phyloP scores from a whole-genome alignment of 2,888 invertebrate species.

The Tetanocera ferruginea region DNA sequence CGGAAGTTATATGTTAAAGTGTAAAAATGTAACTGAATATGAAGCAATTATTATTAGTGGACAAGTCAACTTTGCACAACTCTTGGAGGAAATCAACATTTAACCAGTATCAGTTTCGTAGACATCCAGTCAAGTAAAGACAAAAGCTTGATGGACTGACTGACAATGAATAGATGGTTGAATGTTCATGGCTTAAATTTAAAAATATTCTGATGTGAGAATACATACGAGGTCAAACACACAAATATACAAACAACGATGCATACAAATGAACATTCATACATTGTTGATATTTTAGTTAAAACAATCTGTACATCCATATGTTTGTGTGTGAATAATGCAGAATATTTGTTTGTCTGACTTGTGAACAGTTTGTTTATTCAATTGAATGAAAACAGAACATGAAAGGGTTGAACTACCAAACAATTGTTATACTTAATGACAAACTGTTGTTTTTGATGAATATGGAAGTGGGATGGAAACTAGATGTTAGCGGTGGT shows the following conservation, averaged over 20 bases:
- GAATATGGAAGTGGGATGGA: background rate
- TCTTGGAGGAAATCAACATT: conserved; percentile 26
- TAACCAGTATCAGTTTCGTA: conserved; percentile 28
- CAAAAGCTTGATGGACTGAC: background rate
- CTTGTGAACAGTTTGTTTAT: conserved; percentile 27
- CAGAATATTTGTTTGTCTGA: conserved; percentile 28
- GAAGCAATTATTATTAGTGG: conserved; percentile 16
- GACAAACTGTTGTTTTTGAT: background rate
- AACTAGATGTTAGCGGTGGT: background rate
- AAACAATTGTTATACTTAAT: background rate
- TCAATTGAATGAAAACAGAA: conserved; percentile 17
- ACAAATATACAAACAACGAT: background rate
- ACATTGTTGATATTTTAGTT: too few relatives aligned
- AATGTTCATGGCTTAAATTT: background rate
- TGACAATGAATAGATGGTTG: background rate
- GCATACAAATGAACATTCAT: background rate
- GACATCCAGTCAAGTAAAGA: background rate
- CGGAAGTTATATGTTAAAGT: background rate
- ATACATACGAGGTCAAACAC: background rate
- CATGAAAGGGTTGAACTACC: conserved; percentile 14
- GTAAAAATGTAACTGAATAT: conserved; percentile 14
- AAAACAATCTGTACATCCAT: background rate
- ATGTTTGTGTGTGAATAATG: background rate
- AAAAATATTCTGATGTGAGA: background rate
- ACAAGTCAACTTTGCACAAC: background rate